Evolutionary conservation across 2,113 vertebrate species (phyloP), one percentile per base, ranked within the genome.

Genomic region (Platichthys stellatus): DNA sequence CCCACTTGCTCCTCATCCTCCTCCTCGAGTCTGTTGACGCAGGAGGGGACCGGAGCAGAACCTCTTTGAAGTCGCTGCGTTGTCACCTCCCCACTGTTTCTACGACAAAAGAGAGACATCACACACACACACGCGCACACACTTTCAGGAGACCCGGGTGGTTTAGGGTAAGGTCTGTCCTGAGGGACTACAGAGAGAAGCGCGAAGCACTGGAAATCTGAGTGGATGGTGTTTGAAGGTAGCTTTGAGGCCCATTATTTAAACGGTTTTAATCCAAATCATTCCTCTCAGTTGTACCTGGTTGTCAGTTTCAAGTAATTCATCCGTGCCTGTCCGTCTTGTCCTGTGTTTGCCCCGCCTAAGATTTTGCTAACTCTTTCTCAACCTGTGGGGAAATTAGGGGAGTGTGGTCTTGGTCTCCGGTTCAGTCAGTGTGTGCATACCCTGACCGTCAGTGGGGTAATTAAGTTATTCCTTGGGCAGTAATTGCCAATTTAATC

Each of bases 401-500:
- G 28, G 24, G 38, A 65, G 66, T 23, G 60, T 71, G 71, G 80
- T 84, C 43, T 65, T 77, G 7, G 2, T 78, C 59, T 82, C 57
- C 58, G 68, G 24, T 80, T 56, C 58, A 63, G 23, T 63, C 43
- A 40, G 67, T 73, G 28, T 83, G 60, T 78, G 73, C 65, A 63
- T 58, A 58, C 49, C 10, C 0, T 47, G 63, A 76, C 72, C 83
- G 61, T 81, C 72, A 69, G 71, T 13, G 23, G 57, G 74, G 83
- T 87, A 85, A 90, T 90, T 82, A 79, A 87, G 47, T 78, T 62
- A 78, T 74, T 87, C 59, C 63, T 78, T 83, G 72, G 6, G 8
- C 62, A 38, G 59, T 92, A 91, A 93, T 92, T 92, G 85, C 82
- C 87, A 89, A 88, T 85, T 87, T 90, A 76, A 76, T 85, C 68